Evolutionary conservation across 2,113 vertebrate genomes (phyloP), one percentile per base, ranked within the genome.

Genomic region (Gasterosteus aculeatus): DNA sequence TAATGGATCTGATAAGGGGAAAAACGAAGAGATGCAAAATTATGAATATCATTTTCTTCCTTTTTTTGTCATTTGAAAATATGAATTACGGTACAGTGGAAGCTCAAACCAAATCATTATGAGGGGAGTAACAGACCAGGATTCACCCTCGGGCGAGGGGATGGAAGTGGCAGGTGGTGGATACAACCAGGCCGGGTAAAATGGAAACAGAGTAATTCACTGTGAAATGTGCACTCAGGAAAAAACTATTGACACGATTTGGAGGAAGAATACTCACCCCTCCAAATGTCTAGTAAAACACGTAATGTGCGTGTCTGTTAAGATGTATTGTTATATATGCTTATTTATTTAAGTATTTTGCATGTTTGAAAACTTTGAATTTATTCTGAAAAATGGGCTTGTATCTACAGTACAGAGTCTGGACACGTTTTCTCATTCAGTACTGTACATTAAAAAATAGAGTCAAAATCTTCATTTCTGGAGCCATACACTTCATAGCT

Each of bases 81-180:
- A 49, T 8, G 3, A 70, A 70, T 54, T 35, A 59, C 49, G 12
- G 18, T 77, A 58, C 47, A 64, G 56, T 33, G 16, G 38, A 81
- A 61, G 72, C 69, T 22, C 41, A 26, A 75, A 46, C 46, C 14
- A 69, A 74, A 53, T 83, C 2, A 69, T 68, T 64, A 42, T 75
- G 47, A 63, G 38, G 31, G 2, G 53, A 61, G 47, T 71, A 35
- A 58, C n/a, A 80, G 60, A 78, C 18, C 47, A 49, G 35, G 26
- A 62, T 67, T 66, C 42, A 75, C 39, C 87, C 78, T 76, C 70
- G 57, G 75, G 82, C 80, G 76, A 80, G 72, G 77, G 74, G 70
- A 79, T 60, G 69, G 39, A 82, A 46, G 29, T 60, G 65, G 70
- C 75, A 85, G 82, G 70, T 72, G 60, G 68, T 65, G n/a, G 10